phyloP scores from a whole-genome alignment of 2,797 vertebrate species.

The Bufotes viridis region DNA sequence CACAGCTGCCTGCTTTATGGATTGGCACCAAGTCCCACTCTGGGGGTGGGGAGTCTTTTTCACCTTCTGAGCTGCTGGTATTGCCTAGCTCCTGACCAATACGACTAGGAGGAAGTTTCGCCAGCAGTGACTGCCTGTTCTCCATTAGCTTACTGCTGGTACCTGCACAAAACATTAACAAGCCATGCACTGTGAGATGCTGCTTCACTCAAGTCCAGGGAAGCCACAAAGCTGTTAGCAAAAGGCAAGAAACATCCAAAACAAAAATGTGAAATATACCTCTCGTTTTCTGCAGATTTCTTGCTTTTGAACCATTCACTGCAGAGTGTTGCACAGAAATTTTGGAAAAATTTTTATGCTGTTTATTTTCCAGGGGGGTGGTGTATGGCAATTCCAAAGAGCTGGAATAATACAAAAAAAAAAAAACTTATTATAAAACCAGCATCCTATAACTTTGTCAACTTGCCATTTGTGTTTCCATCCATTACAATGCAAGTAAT shows the following conservation, averaged over 20 bases:
- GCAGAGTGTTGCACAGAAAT: constrained; percentile 76
- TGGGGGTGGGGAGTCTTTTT: constrained; percentile 91
- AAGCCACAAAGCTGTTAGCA: constrained; percentile 16
- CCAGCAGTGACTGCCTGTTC: constrained; percentile 79
- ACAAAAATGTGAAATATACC: constrained; percentile 68
- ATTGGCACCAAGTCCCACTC: constrained; percentile 94
- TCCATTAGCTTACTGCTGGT: constrained; percentile 81
- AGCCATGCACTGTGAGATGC: constrained; percentile 46
- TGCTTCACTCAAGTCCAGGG: not conserved
- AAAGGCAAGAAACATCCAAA: not conserved
- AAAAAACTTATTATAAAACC: not conserved
- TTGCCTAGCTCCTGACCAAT: constrained; percentile 86
- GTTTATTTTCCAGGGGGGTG: constrained; percentile 89
- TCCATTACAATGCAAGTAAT: not conserved
- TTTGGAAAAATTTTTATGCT: constrained; percentile 89
- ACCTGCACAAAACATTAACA: constrained; percentile 70
- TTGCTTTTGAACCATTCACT: constrained; percentile 80
- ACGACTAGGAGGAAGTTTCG: constrained; percentile 82
- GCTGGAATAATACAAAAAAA: constrained; percentile 70
- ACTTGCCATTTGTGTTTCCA: not conserved
- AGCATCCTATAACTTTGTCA: not conserved
- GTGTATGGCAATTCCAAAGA: constrained; percentile 90
- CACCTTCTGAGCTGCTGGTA: constrained; percentile 96
- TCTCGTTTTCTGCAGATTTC: constrained; percentile 85
- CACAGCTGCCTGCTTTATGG: constrained; percentile 83